Evolutionary conservation across 2,888 invertebrate genomes (phyloP), one percentile per base, ranked within the genome.

Genomic region (Netelia melanura): DNA sequence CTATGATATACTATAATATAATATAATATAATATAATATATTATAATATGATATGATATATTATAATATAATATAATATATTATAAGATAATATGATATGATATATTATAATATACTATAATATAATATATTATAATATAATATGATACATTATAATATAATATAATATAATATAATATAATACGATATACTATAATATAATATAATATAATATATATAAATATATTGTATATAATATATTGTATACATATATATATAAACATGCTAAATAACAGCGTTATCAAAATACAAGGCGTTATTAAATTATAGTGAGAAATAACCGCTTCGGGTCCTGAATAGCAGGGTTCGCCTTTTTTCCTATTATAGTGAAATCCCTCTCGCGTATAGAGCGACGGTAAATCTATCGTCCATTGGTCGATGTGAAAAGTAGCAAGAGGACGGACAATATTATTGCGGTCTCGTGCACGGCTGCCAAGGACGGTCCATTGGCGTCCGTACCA

Each of bases 221-320:
- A 25, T 25, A 25, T 25, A 25, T 25, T 25, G 17, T 6, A 65
- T n/a, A 44, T 75, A 52, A 25, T 44, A n/a, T 48, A 17, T 10
- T 62, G 10, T 44, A 11, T 11, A 3, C 23, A 61, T 38, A 70
- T 58, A 75, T 52, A 68, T 17, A n/a, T 71, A 25, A 64, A 83
- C 21, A 58, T 6, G 52, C 6, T 52, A 83, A 83, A 83, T 81
- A 84, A 81, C 78, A 72, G 80, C 80, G 85, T 86, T 83, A 86
- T 83, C 83, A 83, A 85, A 86, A 86, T 85, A 84, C 78, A 80
- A 67, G 88, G 83, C 87, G 89, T 89, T 91, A 91, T 90, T 90
- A 90, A 91, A 91, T 91, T 90, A 90, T 89, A 90, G 89, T 88
- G 89, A 90, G 88, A 90, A 91, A 91, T 90, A 91, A 90, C 87